Evolutionary conservation across 2,888 invertebrate species (phyloP).

Genomic region (Iselma pallidipennis): DNA sequence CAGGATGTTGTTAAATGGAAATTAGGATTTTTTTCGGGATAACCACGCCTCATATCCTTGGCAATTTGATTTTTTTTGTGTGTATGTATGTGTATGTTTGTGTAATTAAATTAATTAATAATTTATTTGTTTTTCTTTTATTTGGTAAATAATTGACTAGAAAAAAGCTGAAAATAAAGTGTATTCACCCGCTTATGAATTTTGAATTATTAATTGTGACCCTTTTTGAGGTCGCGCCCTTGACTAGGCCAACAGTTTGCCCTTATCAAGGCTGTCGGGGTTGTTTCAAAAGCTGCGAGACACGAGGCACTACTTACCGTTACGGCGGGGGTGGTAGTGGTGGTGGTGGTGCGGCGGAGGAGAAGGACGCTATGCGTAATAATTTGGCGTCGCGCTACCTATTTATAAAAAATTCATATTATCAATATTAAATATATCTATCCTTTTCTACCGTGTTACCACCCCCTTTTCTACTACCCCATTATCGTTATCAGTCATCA

Average conservation of each 20-base stretch:
- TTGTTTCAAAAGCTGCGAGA: neutral
- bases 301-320: neutral
- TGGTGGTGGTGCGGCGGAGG: no score
- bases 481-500: neutral
- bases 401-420: neutral
- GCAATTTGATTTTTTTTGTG: no score
- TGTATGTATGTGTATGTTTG: no score
- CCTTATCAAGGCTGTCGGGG: neutral
- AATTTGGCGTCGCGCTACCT: neutral
- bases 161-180: no score
- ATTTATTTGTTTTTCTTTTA: no score
- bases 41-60: no score
- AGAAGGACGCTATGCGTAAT: neutral
- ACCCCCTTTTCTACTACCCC: neutral
- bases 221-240: neutral
- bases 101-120: no score
- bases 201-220: neutral
- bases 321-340: neutral
- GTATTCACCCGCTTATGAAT: neutral
- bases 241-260: neutral
- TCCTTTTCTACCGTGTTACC: no score
- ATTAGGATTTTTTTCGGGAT: no score
- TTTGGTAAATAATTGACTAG: no score
- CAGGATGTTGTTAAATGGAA: no score
- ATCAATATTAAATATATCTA: neutral